Conservation (phyloP, 1,140 invertebrate genomes). For the Bombus fervidus region DNA sequence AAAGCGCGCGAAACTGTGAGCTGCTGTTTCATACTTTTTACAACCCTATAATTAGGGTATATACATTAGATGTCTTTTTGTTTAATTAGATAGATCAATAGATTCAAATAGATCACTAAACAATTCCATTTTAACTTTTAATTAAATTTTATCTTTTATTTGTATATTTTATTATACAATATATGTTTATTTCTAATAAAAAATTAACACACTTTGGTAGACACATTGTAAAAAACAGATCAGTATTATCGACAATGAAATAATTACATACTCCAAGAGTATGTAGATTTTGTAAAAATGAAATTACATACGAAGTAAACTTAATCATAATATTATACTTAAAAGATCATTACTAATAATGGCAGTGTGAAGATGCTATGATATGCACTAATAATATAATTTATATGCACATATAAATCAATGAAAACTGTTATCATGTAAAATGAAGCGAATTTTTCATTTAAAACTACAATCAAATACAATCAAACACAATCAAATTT, state of each 20-base stretch:
- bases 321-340: constrained; percentile 13
- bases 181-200: constrained; percentile 30
- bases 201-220: constrained; percentile 52
- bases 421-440: neutral
- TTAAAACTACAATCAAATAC: neutral
- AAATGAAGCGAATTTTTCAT: neutral
- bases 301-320: constrained; percentile 30
- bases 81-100: neutral
- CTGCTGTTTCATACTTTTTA: too few species aligned
- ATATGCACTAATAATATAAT: constrained; percentile 6
- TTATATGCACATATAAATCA: constrained; percentile 16
- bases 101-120: neutral
- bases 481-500: neutral
- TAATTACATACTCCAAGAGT: constrained; percentile 21
- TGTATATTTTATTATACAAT: constrained; percentile 39
- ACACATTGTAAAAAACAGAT: constrained; percentile 31
- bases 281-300: constrained; percentile 28
- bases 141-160: constrained; percentile 37
- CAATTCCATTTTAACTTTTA: neutral
- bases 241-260: constrained; percentile 19
- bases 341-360: constrained; percentile 46
- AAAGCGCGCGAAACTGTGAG: constrained; percentile 23
- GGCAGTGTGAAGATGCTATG: constrained; percentile 37
- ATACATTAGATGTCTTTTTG: neutral
- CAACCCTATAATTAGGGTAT: too few species aligned